Evolutionary conservation across 2,113 vertebrate genomes (phyloP).

Genomic region (Mustela nigripes): DNA sequence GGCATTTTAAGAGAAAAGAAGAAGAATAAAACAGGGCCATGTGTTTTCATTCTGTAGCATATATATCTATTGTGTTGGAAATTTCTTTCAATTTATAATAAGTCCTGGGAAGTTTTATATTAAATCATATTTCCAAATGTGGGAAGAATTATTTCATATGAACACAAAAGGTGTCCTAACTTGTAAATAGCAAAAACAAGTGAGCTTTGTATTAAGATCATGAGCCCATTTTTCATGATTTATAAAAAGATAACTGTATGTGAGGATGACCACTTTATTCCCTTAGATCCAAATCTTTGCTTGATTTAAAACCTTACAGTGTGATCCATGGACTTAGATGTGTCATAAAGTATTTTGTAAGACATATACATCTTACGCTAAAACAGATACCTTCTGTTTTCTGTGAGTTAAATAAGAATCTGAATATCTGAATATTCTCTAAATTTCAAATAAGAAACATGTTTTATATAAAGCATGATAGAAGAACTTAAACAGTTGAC

Average conservation of each 20-base stretch:
- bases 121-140: constrained; percentile 43
- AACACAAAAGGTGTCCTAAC: background rate
- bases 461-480: background rate
- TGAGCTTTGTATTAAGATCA: background rate
- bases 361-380: background rate
- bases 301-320: background rate
- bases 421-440: background rate
- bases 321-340: background rate
- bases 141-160: background rate
- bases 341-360: constrained; percentile 3
- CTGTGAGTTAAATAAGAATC: background rate
- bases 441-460: background rate
- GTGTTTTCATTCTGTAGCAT: background rate
- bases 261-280: background rate
- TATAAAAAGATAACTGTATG: background rate
- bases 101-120: constrained; percentile 29
- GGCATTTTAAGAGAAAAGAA: background rate
- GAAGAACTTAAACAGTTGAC: background rate
- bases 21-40: background rate
- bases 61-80: background rate
- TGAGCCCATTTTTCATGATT: constrained; percentile 27
- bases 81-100: constrained; percentile 57
- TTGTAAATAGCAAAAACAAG: background rate
- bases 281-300: background rate
- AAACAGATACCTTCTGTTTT: background rate